These are phyloP conservation scores for Drosophila tanythrix DNA, from an alignment of 2,888 invertebrate genomes.

Conservation along the genomic window DNA sequence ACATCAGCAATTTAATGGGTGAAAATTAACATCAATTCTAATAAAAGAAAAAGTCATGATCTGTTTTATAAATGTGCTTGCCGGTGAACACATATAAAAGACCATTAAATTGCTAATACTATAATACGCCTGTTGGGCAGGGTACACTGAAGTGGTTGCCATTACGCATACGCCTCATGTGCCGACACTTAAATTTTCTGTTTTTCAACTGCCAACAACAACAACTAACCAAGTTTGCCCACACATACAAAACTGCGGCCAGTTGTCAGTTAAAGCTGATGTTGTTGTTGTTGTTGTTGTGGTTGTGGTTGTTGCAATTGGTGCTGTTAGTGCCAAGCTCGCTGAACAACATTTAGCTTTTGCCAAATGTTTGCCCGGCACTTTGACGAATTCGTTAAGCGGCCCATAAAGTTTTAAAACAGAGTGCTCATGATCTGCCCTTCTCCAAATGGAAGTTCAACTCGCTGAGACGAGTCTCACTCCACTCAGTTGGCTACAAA, in stretches of 20 bases:
- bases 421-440: constrained; percentile 61
- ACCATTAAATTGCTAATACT: neutral
- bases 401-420: constrained; percentile 51
- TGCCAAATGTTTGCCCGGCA: constrained; percentile 71
- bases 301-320: constrained; percentile 31
- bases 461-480: constrained; percentile 11
- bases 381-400: constrained; percentile 59
- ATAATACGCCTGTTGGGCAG: constrained; percentile 19
- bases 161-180: constrained; percentile 75
- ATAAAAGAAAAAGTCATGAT: constrained; percentile 27
- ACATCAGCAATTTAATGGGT: neutral
- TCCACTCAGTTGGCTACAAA: neutral
- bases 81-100: neutral
- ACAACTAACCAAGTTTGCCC: constrained; percentile 58
- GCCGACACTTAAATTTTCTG: constrained; percentile 69
- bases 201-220: constrained; percentile 39
- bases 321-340: constrained; percentile 47
- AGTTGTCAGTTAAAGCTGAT: constrained; percentile 20
- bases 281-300: constrained; percentile 11
- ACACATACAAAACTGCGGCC: constrained; percentile 48
- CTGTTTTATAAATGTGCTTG: constrained; percentile 28
- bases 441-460: constrained; percentile 36
- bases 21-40: neutral
- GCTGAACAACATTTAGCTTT: constrained; percentile 57
- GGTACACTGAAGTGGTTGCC: constrained; percentile 26